Percentiles rank a stretch among this genome's conserved stretches.
Conservation (phyloP, 2,888 invertebrate genomes). For the Smittia aterrima region DNA sequence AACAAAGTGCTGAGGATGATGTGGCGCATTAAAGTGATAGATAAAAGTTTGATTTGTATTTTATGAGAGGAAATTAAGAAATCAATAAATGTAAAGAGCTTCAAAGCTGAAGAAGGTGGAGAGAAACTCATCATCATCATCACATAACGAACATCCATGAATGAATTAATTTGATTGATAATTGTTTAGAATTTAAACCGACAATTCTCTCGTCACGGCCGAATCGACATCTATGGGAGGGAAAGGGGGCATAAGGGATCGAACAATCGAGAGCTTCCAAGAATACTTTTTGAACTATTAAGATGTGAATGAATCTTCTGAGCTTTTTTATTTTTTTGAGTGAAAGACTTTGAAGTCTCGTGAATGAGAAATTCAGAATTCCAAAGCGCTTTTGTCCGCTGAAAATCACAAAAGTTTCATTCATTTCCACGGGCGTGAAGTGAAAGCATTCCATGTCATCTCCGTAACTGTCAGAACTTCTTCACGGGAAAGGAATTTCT, state of each 20-base stretch:
- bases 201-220: constrained; percentile 21
- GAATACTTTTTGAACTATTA: no score
- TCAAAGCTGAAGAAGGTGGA: no score
- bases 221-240: constrained; percentile 6
- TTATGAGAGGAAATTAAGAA: constrained; percentile 15
- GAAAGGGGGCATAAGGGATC: neutral
- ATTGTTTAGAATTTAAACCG: constrained; percentile 20
- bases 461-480: constrained; percentile 8
- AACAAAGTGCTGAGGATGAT: constrained; percentile 10
- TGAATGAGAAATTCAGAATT: neutral
- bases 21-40: neutral
- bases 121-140: constrained; percentile 3
- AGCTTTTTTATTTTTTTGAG: neutral
- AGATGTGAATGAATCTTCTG: no score
- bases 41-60: constrained; percentile 10
- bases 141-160: constrained; percentile 4
- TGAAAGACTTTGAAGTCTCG: neutral
- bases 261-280: neutral
- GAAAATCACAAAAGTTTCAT: neutral
- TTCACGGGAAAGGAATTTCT: neutral
- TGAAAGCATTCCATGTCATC: neutral
- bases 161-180: constrained; percentile 15
- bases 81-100: constrained; percentile 10
- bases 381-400: neutral
- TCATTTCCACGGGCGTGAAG: neutral